phyloP scores from a whole-genome alignment of 2,797 vertebrate genomes.

The Zonotrichia albicollis region DNA sequence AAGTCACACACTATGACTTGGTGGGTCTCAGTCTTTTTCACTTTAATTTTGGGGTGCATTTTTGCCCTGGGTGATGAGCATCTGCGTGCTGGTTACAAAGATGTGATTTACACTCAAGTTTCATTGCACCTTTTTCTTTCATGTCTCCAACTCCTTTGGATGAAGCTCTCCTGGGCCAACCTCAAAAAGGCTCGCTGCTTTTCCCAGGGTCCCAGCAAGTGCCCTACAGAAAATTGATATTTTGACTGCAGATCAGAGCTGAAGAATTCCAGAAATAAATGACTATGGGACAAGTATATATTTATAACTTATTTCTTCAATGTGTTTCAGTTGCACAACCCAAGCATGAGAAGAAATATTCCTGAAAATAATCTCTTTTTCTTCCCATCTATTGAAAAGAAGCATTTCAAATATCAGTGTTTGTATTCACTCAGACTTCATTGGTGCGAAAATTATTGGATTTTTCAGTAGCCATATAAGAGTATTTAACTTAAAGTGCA shows the following conservation, averaged over 20 bases:
- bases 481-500: neutral
- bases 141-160: neutral
- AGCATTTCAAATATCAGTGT: neutral
- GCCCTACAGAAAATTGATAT: neutral
- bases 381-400: neutral
- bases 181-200: neutral
- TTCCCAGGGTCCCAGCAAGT: neutral
- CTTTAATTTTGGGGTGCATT: neutral
- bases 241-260: neutral
- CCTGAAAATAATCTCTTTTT: neutral
- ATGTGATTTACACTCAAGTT: neutral
- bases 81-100: neutral
- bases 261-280: slow-evolving; percentile 1
- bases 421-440: neutral
- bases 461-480: neutral
- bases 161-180: fast-evolving
- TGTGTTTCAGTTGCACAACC: neutral
- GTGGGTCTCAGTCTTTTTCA: neutral
- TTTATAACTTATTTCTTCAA: neutral
- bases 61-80: neutral
- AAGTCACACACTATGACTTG: neutral
- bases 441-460: neutral
- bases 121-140: neutral
- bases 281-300: neutral
- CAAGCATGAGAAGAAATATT: neutral